phyloP scores from a whole-genome alignment of 2,888 invertebrate genomes.

The Hirtodrosophila duncani region DNA sequence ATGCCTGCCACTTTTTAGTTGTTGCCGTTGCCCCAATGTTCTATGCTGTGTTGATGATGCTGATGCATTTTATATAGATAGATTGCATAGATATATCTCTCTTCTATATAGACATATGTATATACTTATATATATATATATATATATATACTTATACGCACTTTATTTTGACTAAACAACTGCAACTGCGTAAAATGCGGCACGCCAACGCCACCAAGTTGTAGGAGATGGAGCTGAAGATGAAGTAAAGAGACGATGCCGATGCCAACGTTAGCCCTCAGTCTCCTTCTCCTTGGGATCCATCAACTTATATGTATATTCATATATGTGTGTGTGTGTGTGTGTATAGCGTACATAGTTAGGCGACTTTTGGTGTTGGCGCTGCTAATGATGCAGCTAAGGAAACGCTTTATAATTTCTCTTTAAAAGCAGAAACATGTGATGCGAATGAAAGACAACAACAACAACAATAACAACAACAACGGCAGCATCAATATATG shows the following conservation, averaged over 20 bases:
- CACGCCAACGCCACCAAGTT: slow-evolving; percentile 60
- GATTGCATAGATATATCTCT: slow-evolving; percentile 50
- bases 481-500: slow-evolving; percentile 29
- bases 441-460: slow-evolving; percentile 42
- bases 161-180: slow-evolving; percentile 65
- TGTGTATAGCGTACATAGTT: slow-evolving; percentile 48
- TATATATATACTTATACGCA: slow-evolving; percentile 23
- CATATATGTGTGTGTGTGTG: background rate
- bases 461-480: slow-evolving; percentile 14
- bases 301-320: slow-evolving; percentile 1
- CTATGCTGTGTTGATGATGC: slow-evolving; percentile 28
- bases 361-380: slow-evolving; percentile 76
- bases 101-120: slow-evolving; percentile 7
- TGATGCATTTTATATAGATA: slow-evolving; percentile 63
- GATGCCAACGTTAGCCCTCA: slow-evolving; percentile 4
- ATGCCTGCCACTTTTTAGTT: slow-evolving; percentile 50
- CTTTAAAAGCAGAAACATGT: slow-evolving; percentile 65
- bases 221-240: background rate
- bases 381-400: slow-evolving; percentile 77
- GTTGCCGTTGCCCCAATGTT: slow-evolving; percentile 15
- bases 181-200: slow-evolving; percentile 69
- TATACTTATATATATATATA: slow-evolving; percentile 11
- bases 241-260: too few species aligned
- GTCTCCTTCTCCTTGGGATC: slow-evolving; percentile 17
- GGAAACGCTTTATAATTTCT: slow-evolving; percentile 77